Percentiles rank a stretch among this genome's conserved stretches.
Evolutionary conservation across 2,888 invertebrate genomes (phyloP).

Genomic region (Andrena marginata): DNA sequence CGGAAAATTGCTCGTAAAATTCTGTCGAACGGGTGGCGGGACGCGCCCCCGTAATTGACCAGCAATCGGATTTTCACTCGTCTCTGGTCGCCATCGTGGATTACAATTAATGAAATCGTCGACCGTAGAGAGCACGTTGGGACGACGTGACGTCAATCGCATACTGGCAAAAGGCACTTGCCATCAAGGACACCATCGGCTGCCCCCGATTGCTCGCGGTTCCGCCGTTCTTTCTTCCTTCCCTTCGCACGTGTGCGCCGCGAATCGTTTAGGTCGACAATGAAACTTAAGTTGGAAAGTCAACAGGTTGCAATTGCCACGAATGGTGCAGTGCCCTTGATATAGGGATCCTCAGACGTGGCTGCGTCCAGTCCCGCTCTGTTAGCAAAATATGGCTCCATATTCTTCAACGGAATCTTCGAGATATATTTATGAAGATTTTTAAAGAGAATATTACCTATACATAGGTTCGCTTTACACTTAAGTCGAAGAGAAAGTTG

Average conservation of each 20-base stretch:
- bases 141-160: slow-evolving; percentile 74
- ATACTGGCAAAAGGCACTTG: slow-evolving; percentile 70
- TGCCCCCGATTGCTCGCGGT: slow-evolving; percentile 54
- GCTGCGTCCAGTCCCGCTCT: too few relatives aligned
- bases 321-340: not conserved
- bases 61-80: slow-evolving; percentile 63
- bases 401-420: too few relatives aligned
- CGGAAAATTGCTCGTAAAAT: too few relatives aligned
- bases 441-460: too few relatives aligned
- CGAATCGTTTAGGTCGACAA: not conserved
- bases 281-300: not conserved
- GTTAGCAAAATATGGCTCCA: too few relatives aligned
- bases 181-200: slow-evolving; percentile 69
- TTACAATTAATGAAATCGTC: slow-evolving; percentile 73
- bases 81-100: slow-evolving; percentile 56
- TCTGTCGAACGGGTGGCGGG: not conserved
- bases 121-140: slow-evolving; percentile 56
- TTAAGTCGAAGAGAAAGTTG: too few relatives aligned
- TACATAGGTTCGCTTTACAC: too few relatives aligned
- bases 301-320: slow-evolving; percentile 15
- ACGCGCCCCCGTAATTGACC: slow-evolving; percentile 50
- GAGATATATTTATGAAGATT: too few relatives aligned
- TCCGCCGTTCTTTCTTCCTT: slow-evolving; percentile 43
- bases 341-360: too few relatives aligned
- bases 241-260: slow-evolving; percentile 8